phyloP scores from a whole-genome alignment of 2,113 vertebrate genomes.

The Haemorhous mexicanus region DNA sequence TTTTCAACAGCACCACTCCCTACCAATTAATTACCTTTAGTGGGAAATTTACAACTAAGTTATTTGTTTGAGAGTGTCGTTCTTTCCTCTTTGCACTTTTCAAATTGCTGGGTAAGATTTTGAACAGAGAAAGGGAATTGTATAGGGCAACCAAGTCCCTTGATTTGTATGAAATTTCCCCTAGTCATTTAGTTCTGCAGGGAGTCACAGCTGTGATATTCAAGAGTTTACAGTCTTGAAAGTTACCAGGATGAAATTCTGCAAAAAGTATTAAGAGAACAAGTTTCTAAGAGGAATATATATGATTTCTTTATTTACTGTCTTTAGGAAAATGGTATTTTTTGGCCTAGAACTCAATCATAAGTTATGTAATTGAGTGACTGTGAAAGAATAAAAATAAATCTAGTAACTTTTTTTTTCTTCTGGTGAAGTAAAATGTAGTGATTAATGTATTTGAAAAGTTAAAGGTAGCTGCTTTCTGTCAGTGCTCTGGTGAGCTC shows the following conservation, averaged over 20 bases:
- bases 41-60: neutral
- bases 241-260: neutral
- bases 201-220: neutral
- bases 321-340: neutral
- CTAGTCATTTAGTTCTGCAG: neutral
- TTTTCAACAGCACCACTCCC: neutral
- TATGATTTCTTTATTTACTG: neutral
- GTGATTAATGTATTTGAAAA: neutral
- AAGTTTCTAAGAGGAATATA: neutral
- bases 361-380: neutral
- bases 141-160: neutral
- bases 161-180: neutral
- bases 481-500: neutral
- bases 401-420: neutral
- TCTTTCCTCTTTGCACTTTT: neutral
- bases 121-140: neutral
- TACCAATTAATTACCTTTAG: neutral
- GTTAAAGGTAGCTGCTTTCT: neutral
- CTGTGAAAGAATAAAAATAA: neutral
- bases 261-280: neutral
- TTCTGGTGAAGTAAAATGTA: neutral
- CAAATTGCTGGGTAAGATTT: neutral
- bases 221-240: neutral
- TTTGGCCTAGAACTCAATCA: neutral
- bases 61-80: accelerated